These are phyloP conservation scores for Drosophila nannoptera DNA, from an alignment of 1,140 invertebrate genomes.

Conservation along the genomic window DNA sequence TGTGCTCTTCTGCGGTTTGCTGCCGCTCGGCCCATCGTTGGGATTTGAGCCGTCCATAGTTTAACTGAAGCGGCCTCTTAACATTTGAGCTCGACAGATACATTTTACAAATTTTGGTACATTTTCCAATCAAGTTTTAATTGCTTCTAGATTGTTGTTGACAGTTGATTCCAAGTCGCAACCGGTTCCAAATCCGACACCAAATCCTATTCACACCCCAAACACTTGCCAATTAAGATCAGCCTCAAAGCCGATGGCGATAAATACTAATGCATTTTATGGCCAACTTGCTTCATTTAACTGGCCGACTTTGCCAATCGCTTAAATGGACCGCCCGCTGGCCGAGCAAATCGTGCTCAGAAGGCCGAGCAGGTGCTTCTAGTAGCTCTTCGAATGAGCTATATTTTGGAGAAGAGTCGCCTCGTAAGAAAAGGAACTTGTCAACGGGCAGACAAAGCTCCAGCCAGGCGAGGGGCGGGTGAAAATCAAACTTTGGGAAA, in stretches of 20 bases:
- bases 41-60: slow-evolving; percentile 41
- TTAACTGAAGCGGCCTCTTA: slow-evolving; percentile 28
- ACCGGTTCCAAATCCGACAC: slow-evolving; percentile 42
- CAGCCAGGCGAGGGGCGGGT: too few species aligned
- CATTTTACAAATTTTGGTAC: slow-evolving; percentile 63
- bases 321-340: slow-evolving; percentile 21
- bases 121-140: slow-evolving; percentile 41
- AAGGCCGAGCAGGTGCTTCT: slow-evolving; percentile 7
- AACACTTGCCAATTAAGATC: slow-evolving; percentile 34
- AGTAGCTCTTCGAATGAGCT: too few species aligned
- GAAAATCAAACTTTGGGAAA: too few species aligned
- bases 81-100: slow-evolving; percentile 17
- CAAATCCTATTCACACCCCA: slow-evolving; percentile 21
- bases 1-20: neutral
- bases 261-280: slow-evolving; percentile 23
- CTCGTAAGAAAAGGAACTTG: too few species aligned
- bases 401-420: too few species aligned
- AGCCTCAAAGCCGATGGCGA: neutral
- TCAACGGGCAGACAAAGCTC: too few species aligned
- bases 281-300: slow-evolving; percentile 21
- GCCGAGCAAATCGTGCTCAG: slow-evolving; percentile 3
- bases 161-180: slow-evolving; percentile 28
- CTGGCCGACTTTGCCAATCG: slow-evolving; percentile 13
- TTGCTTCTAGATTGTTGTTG: slow-evolving; percentile 22
- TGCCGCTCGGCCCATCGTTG: slow-evolving; percentile 1